Percentiles rank a stretch among this genome's conserved stretches.
Conservation (phyloP, 2,113 vertebrate genomes). For the Progne subis region DNA sequence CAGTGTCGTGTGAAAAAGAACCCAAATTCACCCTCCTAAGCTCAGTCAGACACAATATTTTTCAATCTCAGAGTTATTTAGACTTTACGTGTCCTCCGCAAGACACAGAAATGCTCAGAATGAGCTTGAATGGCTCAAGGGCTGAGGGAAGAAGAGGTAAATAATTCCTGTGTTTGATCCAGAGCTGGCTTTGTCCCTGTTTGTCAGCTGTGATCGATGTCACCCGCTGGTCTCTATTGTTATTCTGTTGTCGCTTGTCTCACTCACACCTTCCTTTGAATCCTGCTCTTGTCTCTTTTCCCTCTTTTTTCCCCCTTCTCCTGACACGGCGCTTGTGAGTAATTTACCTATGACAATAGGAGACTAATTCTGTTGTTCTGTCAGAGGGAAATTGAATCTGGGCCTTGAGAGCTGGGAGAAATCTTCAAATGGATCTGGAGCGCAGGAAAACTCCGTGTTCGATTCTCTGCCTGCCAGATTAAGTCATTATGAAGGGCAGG, state of each 20-base stretch:
- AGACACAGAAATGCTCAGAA: not conserved
- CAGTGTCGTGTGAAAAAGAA: not conserved
- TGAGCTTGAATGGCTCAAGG: conserved; percentile 51
- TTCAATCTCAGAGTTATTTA: conserved; percentile 54
- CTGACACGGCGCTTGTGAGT: conserved; percentile 59
- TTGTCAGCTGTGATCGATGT: conserved; percentile 70
- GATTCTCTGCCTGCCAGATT: conserved; percentile 67
- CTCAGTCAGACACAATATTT: not conserved
- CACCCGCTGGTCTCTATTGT: conserved; percentile 56
- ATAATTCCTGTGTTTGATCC: conserved; percentile 43
- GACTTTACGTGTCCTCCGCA: conserved; percentile 29
- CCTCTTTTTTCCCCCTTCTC: conserved; percentile 15
- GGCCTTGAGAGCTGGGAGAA: conserved; percentile 69
- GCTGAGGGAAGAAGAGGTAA: conserved; percentile 28
- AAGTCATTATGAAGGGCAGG: conserved; percentile 72
- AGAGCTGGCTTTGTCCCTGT: conserved; percentile 50
- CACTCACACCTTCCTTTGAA: conserved; percentile 45
- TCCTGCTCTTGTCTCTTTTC: not conserved
- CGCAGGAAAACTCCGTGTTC: conserved; percentile 37
- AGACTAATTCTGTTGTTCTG: conserved; percentile 78
- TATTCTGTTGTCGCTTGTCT: conserved; percentile 59
- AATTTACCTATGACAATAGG: conserved; percentile 77
- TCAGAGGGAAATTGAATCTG: conserved; percentile 79
- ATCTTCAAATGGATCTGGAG: conserved; percentile 73
- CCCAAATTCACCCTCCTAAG: not conserved